Percentiles rank a stretch among this genome's conserved stretches.
Conservation (phyloP, 1,140 invertebrate genomes). For the Nixonia krombeini region DNA sequence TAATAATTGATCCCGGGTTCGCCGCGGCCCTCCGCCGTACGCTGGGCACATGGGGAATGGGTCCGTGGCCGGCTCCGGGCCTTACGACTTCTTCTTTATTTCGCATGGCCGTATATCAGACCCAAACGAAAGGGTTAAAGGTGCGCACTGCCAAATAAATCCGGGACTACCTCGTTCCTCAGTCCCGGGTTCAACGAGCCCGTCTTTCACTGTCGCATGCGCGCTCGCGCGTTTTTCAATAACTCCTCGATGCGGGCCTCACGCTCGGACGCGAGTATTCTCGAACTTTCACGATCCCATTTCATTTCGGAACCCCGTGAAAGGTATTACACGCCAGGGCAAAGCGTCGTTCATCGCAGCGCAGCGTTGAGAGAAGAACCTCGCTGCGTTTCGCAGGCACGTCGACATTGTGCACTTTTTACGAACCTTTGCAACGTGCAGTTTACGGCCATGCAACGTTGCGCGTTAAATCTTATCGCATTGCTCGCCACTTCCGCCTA, state of each 20-base stretch:
- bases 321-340: too few relatives aligned
- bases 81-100: slow-evolving; percentile 56
- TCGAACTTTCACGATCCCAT: too few relatives aligned
- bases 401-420: too few relatives aligned
- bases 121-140: slow-evolving; percentile 50
- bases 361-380: too few relatives aligned
- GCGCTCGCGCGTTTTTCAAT: background rate
- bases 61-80: slow-evolving; percentile 33
- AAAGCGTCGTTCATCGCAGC: too few relatives aligned
- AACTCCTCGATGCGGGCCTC: background rate
- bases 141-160: slow-evolving; percentile 50
- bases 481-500: too few relatives aligned
- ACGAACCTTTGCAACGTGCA: background rate
- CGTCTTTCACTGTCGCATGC: background rate
- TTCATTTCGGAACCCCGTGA: too few relatives aligned
- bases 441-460: too few relatives aligned
- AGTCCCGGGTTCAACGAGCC: slow-evolving; percentile 1
- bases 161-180: slow-evolving; percentile 23
- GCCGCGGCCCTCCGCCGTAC: background rate
- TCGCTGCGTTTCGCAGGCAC: too few relatives aligned
- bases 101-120: slow-evolving; percentile 51
- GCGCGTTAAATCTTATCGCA: too few relatives aligned
- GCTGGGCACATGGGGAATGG: background rate
- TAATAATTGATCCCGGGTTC: slow-evolving; percentile 54
- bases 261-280: too few relatives aligned